These are phyloP conservation scores for Hippocampus zosterae DNA, from an alignment of 2,113 vertebrate species.

Conservation along the genomic window DNA sequence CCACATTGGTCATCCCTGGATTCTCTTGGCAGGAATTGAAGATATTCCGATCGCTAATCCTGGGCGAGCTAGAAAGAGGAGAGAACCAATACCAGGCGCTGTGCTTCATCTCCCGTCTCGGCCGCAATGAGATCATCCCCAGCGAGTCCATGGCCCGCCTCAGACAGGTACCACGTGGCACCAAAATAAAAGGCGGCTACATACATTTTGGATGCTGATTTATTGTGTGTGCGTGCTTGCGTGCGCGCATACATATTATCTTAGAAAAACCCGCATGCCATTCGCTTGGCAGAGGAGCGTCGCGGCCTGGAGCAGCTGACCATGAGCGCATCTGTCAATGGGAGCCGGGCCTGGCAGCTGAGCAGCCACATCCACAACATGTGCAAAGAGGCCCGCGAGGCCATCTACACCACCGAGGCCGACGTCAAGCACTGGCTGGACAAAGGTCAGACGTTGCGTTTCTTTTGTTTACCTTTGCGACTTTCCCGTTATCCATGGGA, in stretches of 20 bases:
- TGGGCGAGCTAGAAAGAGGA: conserved; percentile 93
- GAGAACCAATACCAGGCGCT: conserved; percentile 95
- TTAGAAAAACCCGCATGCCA: conserved; percentile 88
- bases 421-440: conserved; percentile 90
- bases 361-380: conserved; percentile 88
- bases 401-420: conserved; percentile 85
- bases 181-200: not conserved
- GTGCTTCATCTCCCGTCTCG: conserved; percentile 88
- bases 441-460: conserved; percentile 74
- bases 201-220: not conserved
- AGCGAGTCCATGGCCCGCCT: conserved; percentile 97
- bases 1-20: conserved; percentile 21
- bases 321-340: conserved; percentile 86
- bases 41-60: conserved; percentile 92
- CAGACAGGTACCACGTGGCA: conserved; percentile 77
- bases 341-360: conserved; percentile 84
- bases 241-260: not conserved
- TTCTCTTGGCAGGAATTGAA: conserved; percentile 84
- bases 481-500: not conserved
- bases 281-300: conserved; percentile 88
- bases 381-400: conserved; percentile 86
- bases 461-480: conserved; percentile 14
- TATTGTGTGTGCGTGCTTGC: not conserved
- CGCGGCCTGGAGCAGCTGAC: conserved; percentile 79
- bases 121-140: conserved; percentile 93